A percentile compares a stretch with the other conserved stretches of the same genome.
phyloP scores from a whole-genome alignment of 2,797 vertebrate species.

The Mus caroli region DNA sequence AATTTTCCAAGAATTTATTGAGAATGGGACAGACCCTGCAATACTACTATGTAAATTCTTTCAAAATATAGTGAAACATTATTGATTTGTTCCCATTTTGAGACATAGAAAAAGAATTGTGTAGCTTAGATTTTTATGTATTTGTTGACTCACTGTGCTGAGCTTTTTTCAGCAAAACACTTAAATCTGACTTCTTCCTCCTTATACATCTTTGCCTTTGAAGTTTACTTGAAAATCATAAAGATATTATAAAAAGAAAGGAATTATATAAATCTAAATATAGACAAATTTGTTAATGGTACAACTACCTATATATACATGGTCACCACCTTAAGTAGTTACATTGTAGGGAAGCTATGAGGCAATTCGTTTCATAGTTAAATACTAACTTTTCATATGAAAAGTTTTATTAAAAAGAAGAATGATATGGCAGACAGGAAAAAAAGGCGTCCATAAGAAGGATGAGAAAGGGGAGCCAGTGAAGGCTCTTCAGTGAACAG shows the following conservation, averaged over 20 bases:
- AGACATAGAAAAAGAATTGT: neutral
- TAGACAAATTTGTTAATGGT: neutral
- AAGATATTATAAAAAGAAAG: neutral
- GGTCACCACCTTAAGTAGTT: neutral
- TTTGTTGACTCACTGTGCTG: neutral
- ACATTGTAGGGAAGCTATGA: neutral
- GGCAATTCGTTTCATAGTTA: neutral
- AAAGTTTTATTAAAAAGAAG: neutral
- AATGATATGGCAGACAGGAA: neutral
- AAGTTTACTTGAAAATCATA: neutral
- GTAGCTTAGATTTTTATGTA: neutral
- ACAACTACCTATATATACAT: neutral
- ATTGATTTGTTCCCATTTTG: neutral
- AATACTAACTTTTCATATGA: neutral
- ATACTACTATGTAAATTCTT: neutral
- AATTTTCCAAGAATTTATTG: neutral
- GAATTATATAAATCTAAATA: neutral
- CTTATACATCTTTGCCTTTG: neutral
- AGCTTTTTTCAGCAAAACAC: neutral
- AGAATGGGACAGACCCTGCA: neutral
- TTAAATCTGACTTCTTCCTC: neutral
- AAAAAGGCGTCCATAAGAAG: neutral
- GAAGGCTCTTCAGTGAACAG: neutral
- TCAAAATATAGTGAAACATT: neutral
- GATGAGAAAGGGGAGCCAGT: neutral